Base-by-base conservation (phyloP, 2,888 invertebrate species). In the Ellobium chinense region DNA sequence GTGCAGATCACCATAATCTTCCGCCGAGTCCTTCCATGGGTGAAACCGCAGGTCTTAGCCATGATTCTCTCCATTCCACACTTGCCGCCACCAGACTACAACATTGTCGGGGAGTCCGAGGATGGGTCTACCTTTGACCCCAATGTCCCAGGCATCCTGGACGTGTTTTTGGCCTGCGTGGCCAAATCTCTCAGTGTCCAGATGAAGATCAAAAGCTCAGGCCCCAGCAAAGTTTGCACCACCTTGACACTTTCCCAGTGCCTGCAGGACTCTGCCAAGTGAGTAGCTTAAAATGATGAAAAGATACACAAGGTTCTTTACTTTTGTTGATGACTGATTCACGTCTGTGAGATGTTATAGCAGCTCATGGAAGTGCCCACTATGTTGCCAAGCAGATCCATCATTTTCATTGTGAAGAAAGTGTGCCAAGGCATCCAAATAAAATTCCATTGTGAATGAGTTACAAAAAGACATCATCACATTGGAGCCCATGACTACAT, bases 161-260 rank as follows among this genome's bases (percentile, higher is more conserved):
- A 98, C 90, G 97, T 98, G 79, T 96, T 99, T 89, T 94, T 98
- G 80, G 96, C 97, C 84, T 97, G 97, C 86, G 96, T 99, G 83
- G 97, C 97, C 54, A 99, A 98, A 93, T 95, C 98, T 0, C 94
- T 99, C 82, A 96, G 96, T 2, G 95, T 98, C 1, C 98, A 98
- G 93, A 96, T 98, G 29, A 98, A 98, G 93, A 95, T 95, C 7
- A 95, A 96, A 91, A 95, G 95, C 66, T 95, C 95, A 91, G 89
- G 87, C 46, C 86, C 89, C 27, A 88, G 87, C 72, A 92, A 91
- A 83, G 90, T 90, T 12, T 86, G 91, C 36, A 94, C 94, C 62
- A 94, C 95, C 0, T 94, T 95, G 54, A 94, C 95, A 0, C 91
- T 96, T 84, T 94, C 95, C 1, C 92, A 93, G 74, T 87, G 89